Base-by-base conservation (phyloP, 2,113 vertebrate species). In the Climacteris rufus region DNA sequence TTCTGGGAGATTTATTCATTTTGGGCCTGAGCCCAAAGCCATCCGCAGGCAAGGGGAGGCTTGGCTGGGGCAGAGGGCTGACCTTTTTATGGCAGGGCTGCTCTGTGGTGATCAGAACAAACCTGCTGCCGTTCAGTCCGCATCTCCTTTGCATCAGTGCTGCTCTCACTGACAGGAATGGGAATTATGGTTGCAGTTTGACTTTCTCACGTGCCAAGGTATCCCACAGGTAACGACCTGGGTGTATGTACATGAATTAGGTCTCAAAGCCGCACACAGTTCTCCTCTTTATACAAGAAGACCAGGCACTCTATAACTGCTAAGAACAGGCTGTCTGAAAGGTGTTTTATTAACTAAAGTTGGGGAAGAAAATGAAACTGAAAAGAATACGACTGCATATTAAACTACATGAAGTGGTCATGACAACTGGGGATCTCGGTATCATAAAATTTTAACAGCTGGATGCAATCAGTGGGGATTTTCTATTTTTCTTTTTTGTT, bases 331-430 rank as follows among this genome's bases (percentile, higher is more conserved):
- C 95, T 94, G 83, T 90, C 88, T 90, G 93, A 81, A 83, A 97
- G 94, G 96, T 96, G 92, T 96, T 96, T 96, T 96, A 97, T 93
- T 96, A 96, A 96, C 93, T 96, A 27, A 89, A 94, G 85, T 81
- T 76, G 47, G 72, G 90, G 90, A 83, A 94, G 93, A 97, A 96
- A 96, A 94, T 94, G 90, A 96, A 97, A 94, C 92, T 95, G 96
- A 93, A 96, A 96, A 96, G 83, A 96, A 95, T 95, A 93, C 24
- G 56, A 93, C 88, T 65, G 72, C 80, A 69, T 95, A 95, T 95
- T 94, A 95, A 96, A 95, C 90, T 94, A 68, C 90, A 82, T 45
- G 92, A 93, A 95, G 93, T 93, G 85, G 90, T 96, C 72, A 85
- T 83, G 92, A 96, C 93, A 96, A 94, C 72, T 78, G 68, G 83